Percentiles rank a stretch among this genome's conserved stretches.
Conservation (phyloP, 2,888 invertebrate species). For the Chouioia cunea region DNA sequence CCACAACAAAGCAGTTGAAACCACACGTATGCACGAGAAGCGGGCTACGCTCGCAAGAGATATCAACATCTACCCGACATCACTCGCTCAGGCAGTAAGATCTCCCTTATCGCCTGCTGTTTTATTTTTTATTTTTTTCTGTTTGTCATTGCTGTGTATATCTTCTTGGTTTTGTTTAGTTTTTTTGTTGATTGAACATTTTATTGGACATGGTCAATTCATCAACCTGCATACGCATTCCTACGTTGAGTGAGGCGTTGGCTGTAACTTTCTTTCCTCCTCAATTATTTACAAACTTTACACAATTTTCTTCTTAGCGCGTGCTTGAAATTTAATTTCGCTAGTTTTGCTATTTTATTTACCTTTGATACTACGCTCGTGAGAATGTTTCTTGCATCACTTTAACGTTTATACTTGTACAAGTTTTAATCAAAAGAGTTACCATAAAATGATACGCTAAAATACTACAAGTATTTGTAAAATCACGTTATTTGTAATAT, state of each 20-base stretch:
- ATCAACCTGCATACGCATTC: too few relatives aligned
- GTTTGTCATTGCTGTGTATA: neutral
- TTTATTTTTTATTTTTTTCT: neutral
- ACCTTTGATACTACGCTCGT: constrained; percentile 1
- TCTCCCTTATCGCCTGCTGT: constrained; percentile 39
- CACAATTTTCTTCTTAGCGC: neutral
- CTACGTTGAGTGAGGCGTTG: too few relatives aligned
- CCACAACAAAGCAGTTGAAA: constrained; percentile 52
- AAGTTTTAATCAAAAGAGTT: constrained; percentile 9
- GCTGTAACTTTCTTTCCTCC: neutral
- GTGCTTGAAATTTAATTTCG: neutral
- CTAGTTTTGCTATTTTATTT: neutral
- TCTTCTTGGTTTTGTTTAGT: too few relatives aligned
- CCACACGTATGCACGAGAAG: constrained; percentile 59
- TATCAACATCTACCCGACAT: constrained; percentile 60
- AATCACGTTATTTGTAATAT: too few relatives aligned
- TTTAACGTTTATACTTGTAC: neutral
- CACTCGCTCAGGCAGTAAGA: constrained; percentile 65
- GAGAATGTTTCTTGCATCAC: too few relatives aligned
- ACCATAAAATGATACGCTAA: constrained; percentile 25
- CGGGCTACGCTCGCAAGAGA: constrained; percentile 55
- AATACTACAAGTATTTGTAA: neutral
- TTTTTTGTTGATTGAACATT: too few relatives aligned
- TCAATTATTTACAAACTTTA: neutral
- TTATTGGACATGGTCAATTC: too few relatives aligned